phyloP scores from a whole-genome alignment of 2,888 invertebrate genomes.

The Andrena marginata region DNA sequence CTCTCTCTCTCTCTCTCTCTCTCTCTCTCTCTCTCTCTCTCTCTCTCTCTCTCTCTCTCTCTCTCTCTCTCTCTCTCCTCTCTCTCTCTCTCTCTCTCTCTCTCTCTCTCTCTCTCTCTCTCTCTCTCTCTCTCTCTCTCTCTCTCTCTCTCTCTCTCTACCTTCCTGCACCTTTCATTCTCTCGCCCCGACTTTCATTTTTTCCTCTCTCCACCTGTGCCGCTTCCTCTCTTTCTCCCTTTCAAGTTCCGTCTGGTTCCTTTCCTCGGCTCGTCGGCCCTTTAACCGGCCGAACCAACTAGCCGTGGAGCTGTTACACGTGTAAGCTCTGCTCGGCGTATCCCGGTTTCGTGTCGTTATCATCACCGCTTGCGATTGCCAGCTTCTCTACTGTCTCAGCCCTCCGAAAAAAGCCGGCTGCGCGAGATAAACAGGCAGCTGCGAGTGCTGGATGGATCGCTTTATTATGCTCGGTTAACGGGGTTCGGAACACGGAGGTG shows the following conservation, averaged over 20 bases:
- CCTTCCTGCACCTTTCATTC: slow-evolving; percentile 15
- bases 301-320: slow-evolving; percentile 47
- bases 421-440: slow-evolving; percentile 48
- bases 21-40: slow-evolving; percentile 34
- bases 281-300: slow-evolving; percentile 47
- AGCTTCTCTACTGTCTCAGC: background rate
- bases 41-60: slow-evolving; percentile 30
- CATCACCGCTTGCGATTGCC: slow-evolving; percentile 22
- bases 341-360: slow-evolving; percentile 46
- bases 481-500: slow-evolving; percentile 5
- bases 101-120: slow-evolving; percentile 55
- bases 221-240: slow-evolving; percentile 20
- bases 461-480: slow-evolving; percentile 47
- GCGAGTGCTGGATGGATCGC: slow-evolving; percentile 38
- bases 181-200: slow-evolving; percentile 21
- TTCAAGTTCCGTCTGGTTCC: background rate
- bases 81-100: slow-evolving; percentile 56
- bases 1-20: slow-evolving; percentile 35
- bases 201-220: background rate
- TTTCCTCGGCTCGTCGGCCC: slow-evolving; percentile 28
- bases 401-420: slow-evolving; percentile 22
- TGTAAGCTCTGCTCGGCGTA: slow-evolving; percentile 45
- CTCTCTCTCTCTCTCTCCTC: slow-evolving; percentile 41
- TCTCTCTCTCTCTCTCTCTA: slow-evolving; percentile 35
- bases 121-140: slow-evolving; percentile 57